Conservation (phyloP, 30 jellyfish, hydroid and myxozoan species). For the Clytia hemisphaerica region DNA sequence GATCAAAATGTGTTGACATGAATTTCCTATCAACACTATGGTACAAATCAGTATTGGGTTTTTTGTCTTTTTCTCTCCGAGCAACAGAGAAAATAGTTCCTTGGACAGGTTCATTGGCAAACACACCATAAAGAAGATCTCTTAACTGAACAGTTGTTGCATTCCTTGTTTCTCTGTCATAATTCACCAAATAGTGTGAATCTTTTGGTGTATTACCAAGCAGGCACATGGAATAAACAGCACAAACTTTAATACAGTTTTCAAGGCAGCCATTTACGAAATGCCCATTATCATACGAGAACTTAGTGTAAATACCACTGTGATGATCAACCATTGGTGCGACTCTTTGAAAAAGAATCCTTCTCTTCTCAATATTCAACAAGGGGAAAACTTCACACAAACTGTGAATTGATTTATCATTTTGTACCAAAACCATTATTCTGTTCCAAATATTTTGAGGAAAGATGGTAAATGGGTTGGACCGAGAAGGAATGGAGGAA, state of each 20-base stretch:
- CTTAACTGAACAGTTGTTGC: conserved; percentile 30
- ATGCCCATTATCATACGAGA: conserved; percentile 10
- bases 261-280: conserved; percentile 39
- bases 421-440: conserved; percentile 9
- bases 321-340: conserved; percentile 28
- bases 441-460: conserved; percentile 43
- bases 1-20: too few species aligned
- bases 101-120: conserved; percentile 17
- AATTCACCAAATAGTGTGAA: conserved; percentile 28
- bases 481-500: conserved; percentile 1
- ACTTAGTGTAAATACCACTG: conserved; percentile 30
- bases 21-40: conserved; percentile 29
- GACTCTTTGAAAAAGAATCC: background rate
- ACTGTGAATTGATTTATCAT: background rate
- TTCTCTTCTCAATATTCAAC: background rate
- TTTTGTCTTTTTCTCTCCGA: conserved; percentile 13
- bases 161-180: conserved; percentile 35
- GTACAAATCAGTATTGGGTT: conserved; percentile 8
- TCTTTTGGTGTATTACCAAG: conserved; percentile 38
- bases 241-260: conserved; percentile 47
- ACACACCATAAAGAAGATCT: conserved; percentile 19
- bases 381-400: background rate
- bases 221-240: conserved; percentile 52
- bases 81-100: conserved; percentile 32
- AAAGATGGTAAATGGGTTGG: background rate